phyloP scores from a whole-genome alignment of 2,113 vertebrate genomes.

The Lepus europaeus region DNA sequence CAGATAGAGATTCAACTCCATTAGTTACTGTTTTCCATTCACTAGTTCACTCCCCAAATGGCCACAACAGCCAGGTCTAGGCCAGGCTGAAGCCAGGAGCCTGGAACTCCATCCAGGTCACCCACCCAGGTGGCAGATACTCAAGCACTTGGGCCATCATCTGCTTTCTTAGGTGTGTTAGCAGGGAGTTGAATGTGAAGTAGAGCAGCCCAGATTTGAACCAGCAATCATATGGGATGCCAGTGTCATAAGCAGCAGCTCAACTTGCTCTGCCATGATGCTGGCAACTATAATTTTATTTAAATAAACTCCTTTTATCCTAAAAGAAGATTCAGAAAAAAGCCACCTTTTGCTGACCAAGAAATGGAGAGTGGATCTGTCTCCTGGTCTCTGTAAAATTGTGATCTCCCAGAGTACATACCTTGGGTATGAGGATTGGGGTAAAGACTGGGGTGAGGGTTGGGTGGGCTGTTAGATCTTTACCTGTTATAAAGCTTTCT shows the following conservation, averaged over 20 bases:
- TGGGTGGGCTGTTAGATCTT: background rate
- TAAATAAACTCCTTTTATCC: background rate
- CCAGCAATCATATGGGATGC: too few relatives aligned
- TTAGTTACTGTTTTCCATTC: background rate
- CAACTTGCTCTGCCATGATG: too few relatives aligned
- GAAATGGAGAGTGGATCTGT: background rate
- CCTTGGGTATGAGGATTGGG: background rate
- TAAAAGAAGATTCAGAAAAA: background rate
- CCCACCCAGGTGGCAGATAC: too few relatives aligned
- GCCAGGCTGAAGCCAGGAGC: too few relatives aligned
- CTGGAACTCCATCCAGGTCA: too few relatives aligned
- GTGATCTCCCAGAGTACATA: background rate
- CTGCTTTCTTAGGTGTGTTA: too few relatives aligned
- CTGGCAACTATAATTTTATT: background rate
- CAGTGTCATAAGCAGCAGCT: too few relatives aligned
- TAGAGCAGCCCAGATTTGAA: too few relatives aligned
- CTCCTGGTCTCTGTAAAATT: conserved; percentile 1
- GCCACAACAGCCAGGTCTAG: too few relatives aligned
- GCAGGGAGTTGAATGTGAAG: too few relatives aligned
- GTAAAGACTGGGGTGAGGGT: background rate
- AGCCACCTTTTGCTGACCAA: background rate
- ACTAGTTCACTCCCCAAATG: background rate
- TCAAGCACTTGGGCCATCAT: too few relatives aligned
- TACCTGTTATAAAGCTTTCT: background rate
- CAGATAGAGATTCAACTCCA: background rate